phyloP scores from a whole-genome alignment of 2,113 vertebrate species.

The Manacus vitellinus region DNA sequence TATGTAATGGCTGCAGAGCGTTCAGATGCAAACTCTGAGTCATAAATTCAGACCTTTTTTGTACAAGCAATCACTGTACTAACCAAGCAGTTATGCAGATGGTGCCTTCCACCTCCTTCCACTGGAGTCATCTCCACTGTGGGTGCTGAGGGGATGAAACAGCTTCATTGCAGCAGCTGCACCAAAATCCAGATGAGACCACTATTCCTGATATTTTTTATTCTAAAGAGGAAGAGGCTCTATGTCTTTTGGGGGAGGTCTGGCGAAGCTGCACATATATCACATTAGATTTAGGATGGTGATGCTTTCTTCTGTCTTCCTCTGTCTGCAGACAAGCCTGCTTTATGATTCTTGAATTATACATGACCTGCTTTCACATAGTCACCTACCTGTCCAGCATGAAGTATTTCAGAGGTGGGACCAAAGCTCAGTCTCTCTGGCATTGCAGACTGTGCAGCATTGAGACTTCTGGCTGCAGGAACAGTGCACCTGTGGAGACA shows the following conservation, averaged over 20 bases:
- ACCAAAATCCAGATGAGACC: neutral
- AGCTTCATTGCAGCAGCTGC: neutral
- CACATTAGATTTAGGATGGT: neutral
- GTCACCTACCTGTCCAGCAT: neutral
- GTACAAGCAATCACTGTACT: neutral
- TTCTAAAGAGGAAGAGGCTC: neutral
- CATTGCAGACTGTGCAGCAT: neutral
- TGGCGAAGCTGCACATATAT: neutral
- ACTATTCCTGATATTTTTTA: neutral
- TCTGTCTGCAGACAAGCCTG: neutral
- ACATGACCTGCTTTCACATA: neutral
- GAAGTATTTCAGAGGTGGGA: neutral
- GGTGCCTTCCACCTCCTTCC: neutral
- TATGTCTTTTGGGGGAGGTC: neutral
- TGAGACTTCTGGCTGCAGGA: neutral
- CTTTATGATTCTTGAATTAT: neutral
- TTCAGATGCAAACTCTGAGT: neutral
- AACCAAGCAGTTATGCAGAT: neutral
- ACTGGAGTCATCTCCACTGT: neutral
- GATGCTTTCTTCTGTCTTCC: neutral
- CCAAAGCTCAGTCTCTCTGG: neutral
- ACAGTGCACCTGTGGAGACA: neutral
- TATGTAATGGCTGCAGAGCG: neutral
- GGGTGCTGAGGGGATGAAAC: neutral
- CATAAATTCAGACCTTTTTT: neutral